These are phyloP conservation scores for Tanaodytes sp. DNA, from an alignment of 2,888 invertebrate genomes.

Conservation along the genomic window DNA sequence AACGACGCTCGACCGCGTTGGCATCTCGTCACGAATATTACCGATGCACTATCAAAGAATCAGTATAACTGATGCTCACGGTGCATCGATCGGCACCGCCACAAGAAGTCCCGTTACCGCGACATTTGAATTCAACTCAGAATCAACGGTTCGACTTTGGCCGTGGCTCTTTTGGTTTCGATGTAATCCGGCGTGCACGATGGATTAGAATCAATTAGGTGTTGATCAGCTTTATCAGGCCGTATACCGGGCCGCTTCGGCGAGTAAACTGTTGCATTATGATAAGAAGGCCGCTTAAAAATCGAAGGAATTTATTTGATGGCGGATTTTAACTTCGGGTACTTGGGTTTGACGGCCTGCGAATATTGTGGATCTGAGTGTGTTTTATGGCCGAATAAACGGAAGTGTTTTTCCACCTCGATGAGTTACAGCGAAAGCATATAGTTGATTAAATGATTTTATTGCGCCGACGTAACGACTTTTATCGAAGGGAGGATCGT, in stretches of 20 bases:
- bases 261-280: slow-evolving; percentile 22
- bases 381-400: slow-evolving; percentile 15
- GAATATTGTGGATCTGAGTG: slow-evolving; percentile 4
- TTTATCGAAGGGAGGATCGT: too few relatives aligned
- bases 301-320: slow-evolving; percentile 25
- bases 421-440: too few relatives aligned
- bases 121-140: slow-evolving; percentile 25
- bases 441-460: too few relatives aligned
- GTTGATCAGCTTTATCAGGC: slow-evolving; percentile 38
- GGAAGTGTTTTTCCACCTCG: not conserved
- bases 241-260: slow-evolving; percentile 21
- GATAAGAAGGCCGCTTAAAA: slow-evolving; percentile 34
- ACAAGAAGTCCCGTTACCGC: slow-evolving; percentile 15
- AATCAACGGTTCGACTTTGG: too few relatives aligned
- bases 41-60: slow-evolving; percentile 34
- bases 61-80: slow-evolving; percentile 39
- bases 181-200: slow-evolving; percentile 21
- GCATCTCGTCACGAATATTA: slow-evolving; percentile 45
- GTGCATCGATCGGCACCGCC: slow-evolving; percentile 24
- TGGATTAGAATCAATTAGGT: slow-evolving; percentile 48
- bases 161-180: slow-evolving; percentile 13
- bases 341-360: not conserved
- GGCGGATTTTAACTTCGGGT: slow-evolving; percentile 1
- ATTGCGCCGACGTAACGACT: too few relatives aligned
- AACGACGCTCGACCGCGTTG: slow-evolving; percentile 2